Conservation (phyloP, 2,113 vertebrate genomes). For the Gila orcuttii region DNA sequence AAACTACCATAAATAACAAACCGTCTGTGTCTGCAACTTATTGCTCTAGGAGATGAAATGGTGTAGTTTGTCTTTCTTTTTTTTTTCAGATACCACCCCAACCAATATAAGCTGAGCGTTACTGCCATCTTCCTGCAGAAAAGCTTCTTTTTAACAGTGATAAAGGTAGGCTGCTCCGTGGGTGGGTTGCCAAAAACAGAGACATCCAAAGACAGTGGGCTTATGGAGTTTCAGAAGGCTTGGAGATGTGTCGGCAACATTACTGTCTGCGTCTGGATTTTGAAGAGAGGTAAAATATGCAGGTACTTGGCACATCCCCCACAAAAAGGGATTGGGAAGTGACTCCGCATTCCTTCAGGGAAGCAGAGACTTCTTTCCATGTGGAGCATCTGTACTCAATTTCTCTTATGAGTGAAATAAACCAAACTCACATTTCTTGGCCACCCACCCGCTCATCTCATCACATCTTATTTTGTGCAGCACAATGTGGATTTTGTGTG, state of each 20-base stretch:
- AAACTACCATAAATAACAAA: constrained; percentile 27
- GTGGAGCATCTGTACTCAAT: constrained; percentile 3
- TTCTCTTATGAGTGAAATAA: constrained; percentile 43
- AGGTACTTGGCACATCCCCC: constrained; percentile 28
- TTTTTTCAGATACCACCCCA: constrained; percentile 22
- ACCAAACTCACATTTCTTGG: constrained; percentile 18
- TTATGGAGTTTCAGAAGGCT: constrained; percentile 21
- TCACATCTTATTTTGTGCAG: constrained; percentile 47
- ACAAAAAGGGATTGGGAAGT: constrained; percentile 32
- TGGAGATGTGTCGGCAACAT: constrained; percentile 19
- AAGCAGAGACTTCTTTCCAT: neutral
- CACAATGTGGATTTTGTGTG: constrained; percentile 64
- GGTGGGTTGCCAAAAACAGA: constrained; percentile 44
- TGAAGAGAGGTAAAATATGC: constrained; percentile 31
- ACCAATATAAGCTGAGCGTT: constrained; percentile 40
- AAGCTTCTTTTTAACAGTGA: constrained; percentile 47
- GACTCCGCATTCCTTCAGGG: constrained; percentile 27
- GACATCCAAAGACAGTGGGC: constrained; percentile 50
- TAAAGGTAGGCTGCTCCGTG: constrained; percentile 41
- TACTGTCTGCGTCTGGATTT: constrained; percentile 24
- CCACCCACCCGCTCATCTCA: constrained; percentile 50
- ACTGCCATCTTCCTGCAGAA: constrained; percentile 35
- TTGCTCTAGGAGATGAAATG: constrained; percentile 18
- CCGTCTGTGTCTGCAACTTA: constrained; percentile 26
- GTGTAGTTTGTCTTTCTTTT: constrained; percentile 42